Base-by-base conservation (phyloP, 2,113 vertebrate genomes). In the Elaphurus davidianus region DNA sequence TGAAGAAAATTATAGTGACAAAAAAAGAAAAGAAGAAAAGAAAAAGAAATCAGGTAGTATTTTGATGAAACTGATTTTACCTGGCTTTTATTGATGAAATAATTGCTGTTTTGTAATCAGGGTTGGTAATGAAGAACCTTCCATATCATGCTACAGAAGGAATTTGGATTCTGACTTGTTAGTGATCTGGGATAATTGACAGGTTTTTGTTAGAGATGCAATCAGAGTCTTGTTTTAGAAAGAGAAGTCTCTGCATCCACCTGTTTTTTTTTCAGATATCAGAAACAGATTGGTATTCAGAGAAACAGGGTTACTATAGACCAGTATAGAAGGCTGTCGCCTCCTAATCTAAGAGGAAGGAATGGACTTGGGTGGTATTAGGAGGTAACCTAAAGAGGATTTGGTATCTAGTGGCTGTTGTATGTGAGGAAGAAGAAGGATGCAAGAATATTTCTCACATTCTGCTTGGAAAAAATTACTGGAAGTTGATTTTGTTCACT, bases 1-100 rank as follows among this genome's bases (percentile, higher is more conserved):
- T 94, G 98, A 98, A 94, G 99, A 98, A 15, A 99, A 99, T 79
- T 97, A 91, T 54, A 97, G 54, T 87, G 98, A 98, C 85, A 95
- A 98, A 88, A 96, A 97, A 95, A 94, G 30, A 76, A 67, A 90
- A 62, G 96, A 52, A 97, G 96, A 96, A 97, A 96, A 95, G 67
- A 96, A 55, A 92, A 83, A 95, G 17, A 88, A 82, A 64, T 94
- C 97, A 94, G 92, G 71, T 98, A 36, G 64, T 97, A 95, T 96
- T 91, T 43, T 98, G 16, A 33, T 95, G 8, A 87, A 59, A 83
- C 81, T 57, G 1, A 47, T 91, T 88, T 93, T 84, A 40, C 57
- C 0, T 50, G 28, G 74, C 87, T 92, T 90, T 91, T 86, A 45
- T 62, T 84, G 59, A 30, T 85, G 79, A 87, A 59, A 87, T 79